Evolutionary conservation across 1,140 invertebrate species (phyloP).

Genomic region (Drosophila grimshawi): DNA sequence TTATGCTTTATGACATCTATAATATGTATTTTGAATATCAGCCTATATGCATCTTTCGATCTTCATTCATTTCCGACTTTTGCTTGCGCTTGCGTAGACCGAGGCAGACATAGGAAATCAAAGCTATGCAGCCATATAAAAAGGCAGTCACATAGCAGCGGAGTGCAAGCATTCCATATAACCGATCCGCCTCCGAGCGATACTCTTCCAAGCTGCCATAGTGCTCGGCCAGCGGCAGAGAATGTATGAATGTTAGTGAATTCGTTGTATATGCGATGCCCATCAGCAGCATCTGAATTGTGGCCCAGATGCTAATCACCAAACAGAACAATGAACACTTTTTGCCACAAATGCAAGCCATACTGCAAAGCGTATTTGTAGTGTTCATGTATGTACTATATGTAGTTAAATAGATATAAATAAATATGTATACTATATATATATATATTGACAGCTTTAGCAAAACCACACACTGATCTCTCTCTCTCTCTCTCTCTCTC

Average conservation of each 20-base stretch:
- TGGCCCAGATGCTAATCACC: constrained; percentile 55
- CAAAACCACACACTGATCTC: constrained; percentile 1
- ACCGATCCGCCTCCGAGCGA: constrained; percentile 18
- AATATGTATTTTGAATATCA: constrained; percentile 6
- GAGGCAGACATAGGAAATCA: constrained; percentile 22
- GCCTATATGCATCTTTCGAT: neutral
- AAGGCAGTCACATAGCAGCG: constrained; percentile 46
- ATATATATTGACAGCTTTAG: neutral
- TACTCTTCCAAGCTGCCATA: constrained; percentile 18
- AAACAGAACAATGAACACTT: constrained; percentile 52
- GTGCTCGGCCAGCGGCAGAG: neutral
- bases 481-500: no score
- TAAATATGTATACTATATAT: neutral
- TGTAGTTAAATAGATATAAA: no score
- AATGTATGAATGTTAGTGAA: constrained; percentile 22
- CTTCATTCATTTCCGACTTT: neutral
- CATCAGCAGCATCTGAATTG: constrained; percentile 56
- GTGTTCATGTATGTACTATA: no score
- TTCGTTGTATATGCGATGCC: constrained; percentile 26
- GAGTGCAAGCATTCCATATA: constrained; percentile 3
- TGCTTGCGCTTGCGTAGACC: constrained; percentile 5
- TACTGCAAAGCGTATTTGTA: neutral
- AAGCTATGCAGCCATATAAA: constrained; percentile 31
- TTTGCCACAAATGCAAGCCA: constrained; percentile 35
- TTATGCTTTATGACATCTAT: constrained; percentile 3